These are phyloP conservation scores for Propithecus perrieri DNA, from an alignment of 2,797 vertebrate genomes.

Conservation along the genomic window DNA sequence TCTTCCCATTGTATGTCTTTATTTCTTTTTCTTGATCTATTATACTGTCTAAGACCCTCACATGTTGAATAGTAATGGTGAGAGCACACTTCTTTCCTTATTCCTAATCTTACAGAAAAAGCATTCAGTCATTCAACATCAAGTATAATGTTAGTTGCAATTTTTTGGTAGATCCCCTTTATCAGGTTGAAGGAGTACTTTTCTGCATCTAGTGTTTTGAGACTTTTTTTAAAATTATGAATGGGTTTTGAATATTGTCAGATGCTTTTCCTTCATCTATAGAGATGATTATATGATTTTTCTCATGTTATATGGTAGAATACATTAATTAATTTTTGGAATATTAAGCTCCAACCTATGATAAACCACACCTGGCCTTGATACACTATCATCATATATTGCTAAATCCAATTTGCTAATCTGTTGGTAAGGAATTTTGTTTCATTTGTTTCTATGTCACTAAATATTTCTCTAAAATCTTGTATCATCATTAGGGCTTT, in stretches of 20 bases:
- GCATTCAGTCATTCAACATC: neutral
- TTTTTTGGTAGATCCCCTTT: neutral
- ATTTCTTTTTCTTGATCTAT: neutral
- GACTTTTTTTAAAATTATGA: neutral
- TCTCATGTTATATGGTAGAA: neutral
- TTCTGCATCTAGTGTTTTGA: neutral
- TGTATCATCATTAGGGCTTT: neutral
- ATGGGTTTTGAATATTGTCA: neutral
- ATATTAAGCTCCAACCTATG: neutral
- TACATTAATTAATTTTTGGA: neutral
- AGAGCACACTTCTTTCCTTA: neutral
- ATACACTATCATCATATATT: neutral
- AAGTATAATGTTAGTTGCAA: neutral
- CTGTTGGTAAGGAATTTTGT: neutral
- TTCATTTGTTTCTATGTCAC: neutral
- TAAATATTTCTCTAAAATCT: neutral
- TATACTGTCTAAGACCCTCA: no score
- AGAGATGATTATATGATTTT: neutral
- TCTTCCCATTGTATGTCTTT: neutral
- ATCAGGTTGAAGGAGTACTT: neutral
- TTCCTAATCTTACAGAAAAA: neutral
- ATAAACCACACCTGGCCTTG: neutral
- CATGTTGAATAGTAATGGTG: neutral
- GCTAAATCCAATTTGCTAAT: neutral
- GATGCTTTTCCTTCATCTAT: neutral